Evolutionary conservation across 2,797 vertebrate genomes (phyloP).

Genomic region (Phylloscopus collybita): DNA sequence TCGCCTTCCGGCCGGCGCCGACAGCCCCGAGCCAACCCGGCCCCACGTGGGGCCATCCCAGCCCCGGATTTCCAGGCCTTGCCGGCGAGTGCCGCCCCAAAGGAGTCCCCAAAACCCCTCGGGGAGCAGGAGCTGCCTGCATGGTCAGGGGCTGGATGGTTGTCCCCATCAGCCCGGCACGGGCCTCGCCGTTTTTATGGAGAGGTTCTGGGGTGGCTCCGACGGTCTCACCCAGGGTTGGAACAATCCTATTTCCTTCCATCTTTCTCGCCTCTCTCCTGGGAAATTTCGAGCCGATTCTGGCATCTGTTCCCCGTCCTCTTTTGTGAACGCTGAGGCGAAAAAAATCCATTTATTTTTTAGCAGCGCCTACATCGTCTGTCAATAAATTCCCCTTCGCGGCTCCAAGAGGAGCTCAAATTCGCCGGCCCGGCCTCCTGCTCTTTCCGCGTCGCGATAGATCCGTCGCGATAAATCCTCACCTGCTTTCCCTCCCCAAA

Average conservation of each 20-base stretch:
- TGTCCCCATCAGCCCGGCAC: too few species aligned
- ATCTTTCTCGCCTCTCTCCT: slow-evolving; percentile 57
- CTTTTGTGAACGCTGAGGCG: slow-evolving; percentile 70
- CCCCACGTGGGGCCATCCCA: too few species aligned
- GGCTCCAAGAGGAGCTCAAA: slow-evolving; percentile 22
- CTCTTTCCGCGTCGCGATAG: background rate
- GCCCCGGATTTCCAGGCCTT: too few species aligned
- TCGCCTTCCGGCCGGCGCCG: too few species aligned
- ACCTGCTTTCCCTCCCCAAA: background rate
- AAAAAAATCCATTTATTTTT: slow-evolving; percentile 73
- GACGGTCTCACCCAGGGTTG: slow-evolving; percentile 9
- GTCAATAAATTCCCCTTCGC: slow-evolving; percentile 63
- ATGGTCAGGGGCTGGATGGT: too few species aligned
- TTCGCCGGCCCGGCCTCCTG: slow-evolving; percentile 23
- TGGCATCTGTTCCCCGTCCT: slow-evolving; percentile 67
- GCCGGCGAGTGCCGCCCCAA: too few species aligned
- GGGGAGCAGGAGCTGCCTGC: too few species aligned
- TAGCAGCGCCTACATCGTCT: slow-evolving; percentile 57
- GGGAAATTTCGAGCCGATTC: slow-evolving; percentile 65
- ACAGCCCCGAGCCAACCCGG: too few species aligned
- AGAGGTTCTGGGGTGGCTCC: background rate
- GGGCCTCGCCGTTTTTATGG: too few species aligned
- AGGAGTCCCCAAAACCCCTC: too few species aligned
- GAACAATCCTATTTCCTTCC: slow-evolving; percentile 56
- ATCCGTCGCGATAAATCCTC: background rate